A percentile compares a stretch with the other conserved stretches of the same genome.
phyloP scores from a whole-genome alignment of 2,888 invertebrate genomes.

The Melanchra persicariae region DNA sequence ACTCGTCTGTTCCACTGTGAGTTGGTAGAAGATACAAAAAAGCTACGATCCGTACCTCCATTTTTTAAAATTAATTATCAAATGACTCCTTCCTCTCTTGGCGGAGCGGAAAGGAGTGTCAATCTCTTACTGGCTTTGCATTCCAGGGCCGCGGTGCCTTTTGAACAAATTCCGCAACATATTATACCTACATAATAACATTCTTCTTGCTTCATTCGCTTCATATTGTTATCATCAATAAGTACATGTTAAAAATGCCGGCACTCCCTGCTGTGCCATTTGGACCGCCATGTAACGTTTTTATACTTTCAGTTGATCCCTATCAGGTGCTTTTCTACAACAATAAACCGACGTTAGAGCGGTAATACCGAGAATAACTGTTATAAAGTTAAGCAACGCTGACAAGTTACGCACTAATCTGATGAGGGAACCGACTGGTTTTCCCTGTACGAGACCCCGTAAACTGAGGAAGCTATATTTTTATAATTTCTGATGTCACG shows the following conservation, averaged over 20 bases:
- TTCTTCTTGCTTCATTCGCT: not conserved
- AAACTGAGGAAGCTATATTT: constrained; percentile 41
- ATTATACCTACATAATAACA: too few species aligned
- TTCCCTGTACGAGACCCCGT: constrained; percentile 41
- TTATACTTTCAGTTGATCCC: constrained; percentile 21
- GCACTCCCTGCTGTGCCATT: constrained; percentile 45
- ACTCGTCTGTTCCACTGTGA: too few species aligned
- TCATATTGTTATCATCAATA: not conserved
- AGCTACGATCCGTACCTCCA: too few species aligned
- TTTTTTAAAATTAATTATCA: too few species aligned
- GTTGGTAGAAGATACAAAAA: not conserved
- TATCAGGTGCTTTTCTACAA: constrained; percentile 44
- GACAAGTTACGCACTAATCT: constrained; percentile 64
- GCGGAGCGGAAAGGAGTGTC: too few species aligned
- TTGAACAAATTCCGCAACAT: too few species aligned
- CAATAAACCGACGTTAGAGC: constrained; percentile 34
- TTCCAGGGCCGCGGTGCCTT: too few species aligned
- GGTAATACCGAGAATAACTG: constrained; percentile 51
- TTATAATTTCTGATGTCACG: constrained; percentile 31
- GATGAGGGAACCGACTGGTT: constrained; percentile 40
- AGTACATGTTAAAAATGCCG: constrained; percentile 14
- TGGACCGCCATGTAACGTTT: constrained; percentile 19
- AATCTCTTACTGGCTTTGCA: too few species aligned
- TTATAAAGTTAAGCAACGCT: constrained; percentile 48
- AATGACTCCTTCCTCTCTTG: too few species aligned